Evolutionary conservation across 2,797 vertebrate genomes (phyloP), one percentile per base, ranked within the genome.

Genomic region (Lepilemur septentrionalis): DNA sequence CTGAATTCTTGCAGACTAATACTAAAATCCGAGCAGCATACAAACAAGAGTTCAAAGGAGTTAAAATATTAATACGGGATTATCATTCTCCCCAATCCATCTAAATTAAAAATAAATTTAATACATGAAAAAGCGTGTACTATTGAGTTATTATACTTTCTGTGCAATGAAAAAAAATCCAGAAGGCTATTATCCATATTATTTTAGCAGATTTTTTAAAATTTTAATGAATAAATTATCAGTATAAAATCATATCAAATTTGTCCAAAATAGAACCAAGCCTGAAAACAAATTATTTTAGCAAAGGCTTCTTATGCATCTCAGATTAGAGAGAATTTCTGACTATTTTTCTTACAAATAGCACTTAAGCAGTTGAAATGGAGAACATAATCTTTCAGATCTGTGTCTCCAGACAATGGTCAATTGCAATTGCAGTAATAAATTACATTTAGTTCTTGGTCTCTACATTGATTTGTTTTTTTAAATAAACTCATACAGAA

Each of bases 171-270:
- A 20, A 55, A 67, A 61, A 70, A 69, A 46, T 23, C 5, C 20
- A 91, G 20, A 75, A 5, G 23, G 2, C 2, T 72, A 70, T 15
- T 79, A 76, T 87, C 7, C 38, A 43, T 59, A 70, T 35, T 73
- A 61, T 65, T 89, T 82, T 57, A 79, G 15, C 65, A 75, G 1
- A n/a, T 23, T 92, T 96, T 69, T 61, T 4, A 82, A 82, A 2
- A 35, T 85, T 57, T 72, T 79, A 94, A 86, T 85, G 14, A 76
- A 83, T 92, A 75, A 52, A 83, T 94, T 92, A 55, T 89, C 80
- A 96, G 32, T n/a, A 65, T 14, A 87, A 91, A 25, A 52, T 67
- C 52, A 93, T 61, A 73, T 90, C 2, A 82, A 65, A 79, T 78
- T 70, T 59, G 25, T 48, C n/a, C 7, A 91, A 89, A 80, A 61